A percentile compares a stretch with the other conserved stretches of the same genome.
These are phyloP conservation scores for Andrena minutula DNA, from an alignment of 2,888 invertebrate species.

Conservation along the genomic window DNA sequence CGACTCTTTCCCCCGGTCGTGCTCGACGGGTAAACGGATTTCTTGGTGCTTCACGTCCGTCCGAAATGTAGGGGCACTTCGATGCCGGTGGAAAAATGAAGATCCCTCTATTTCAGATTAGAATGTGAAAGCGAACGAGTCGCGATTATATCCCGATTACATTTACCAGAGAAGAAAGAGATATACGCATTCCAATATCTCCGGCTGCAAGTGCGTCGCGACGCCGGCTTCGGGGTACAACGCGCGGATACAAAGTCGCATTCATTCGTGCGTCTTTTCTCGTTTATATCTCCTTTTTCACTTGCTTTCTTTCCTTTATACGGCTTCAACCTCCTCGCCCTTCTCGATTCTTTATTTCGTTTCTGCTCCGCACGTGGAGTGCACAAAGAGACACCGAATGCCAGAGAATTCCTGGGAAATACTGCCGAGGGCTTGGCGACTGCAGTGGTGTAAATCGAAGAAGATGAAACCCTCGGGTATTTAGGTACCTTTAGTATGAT, in stretches of 20 bases:
- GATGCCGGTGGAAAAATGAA: no score
- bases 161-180: constrained; percentile 7
- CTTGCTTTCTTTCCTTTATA: constrained; percentile 26
- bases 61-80: no score
- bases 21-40: background rate
- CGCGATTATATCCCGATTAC: background rate
- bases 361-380: background rate
- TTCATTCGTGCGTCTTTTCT: constrained; percentile 38
- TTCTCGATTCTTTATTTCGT: background rate
- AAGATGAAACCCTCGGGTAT: no score
- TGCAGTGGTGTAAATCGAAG: background rate
- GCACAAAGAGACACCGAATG: background rate
- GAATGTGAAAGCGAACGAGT: background rate
- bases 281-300: constrained; percentile 31
- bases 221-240: constrained; percentile 22
- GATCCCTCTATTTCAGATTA: no score
- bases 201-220: constrained; percentile 44
- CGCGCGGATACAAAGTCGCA: constrained; percentile 45
- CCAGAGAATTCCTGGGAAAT: background rate
- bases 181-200: constrained; percentile 11
- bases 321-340: constrained; percentile 19
- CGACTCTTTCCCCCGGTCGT: background rate
- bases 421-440: background rate
- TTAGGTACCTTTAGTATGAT: no score
- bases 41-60: background rate